A percentile compares a stretch with the other conserved stretches of the same genome.
phyloP scores from a whole-genome alignment of 2,888 invertebrate genomes.

The Dasypogon diadema region DNA sequence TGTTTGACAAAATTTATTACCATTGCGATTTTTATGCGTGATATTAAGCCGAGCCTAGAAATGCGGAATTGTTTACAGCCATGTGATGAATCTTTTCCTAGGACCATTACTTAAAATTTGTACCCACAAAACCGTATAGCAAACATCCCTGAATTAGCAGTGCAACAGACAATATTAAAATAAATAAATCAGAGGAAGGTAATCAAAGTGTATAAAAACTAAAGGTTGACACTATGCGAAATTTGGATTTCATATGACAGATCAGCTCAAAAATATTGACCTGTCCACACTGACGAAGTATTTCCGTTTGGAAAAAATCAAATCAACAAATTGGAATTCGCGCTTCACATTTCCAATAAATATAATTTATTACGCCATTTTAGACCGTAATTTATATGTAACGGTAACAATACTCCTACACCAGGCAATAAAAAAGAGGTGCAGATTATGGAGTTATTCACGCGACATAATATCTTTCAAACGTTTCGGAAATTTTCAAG shows the following conservation, averaged over 20 bases:
- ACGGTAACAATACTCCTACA: neutral
- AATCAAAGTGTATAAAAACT: neutral
- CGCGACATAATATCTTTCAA: neutral
- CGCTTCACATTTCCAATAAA: neutral
- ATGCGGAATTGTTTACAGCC: no score
- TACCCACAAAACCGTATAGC: neutral
- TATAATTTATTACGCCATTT: neutral
- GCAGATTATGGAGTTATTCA: neutral
- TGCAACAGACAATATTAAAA: neutral
- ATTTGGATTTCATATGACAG: neutral
- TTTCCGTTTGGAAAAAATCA: neutral
- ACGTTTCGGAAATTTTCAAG: neutral
- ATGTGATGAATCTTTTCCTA: no score
- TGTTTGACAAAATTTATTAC: no score
- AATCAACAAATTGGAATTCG: neutral
- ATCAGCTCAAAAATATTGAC: neutral
- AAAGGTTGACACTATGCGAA: neutral
- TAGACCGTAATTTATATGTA: slow-evolving; percentile 7
- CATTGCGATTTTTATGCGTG: no score
- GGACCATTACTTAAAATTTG: no score
- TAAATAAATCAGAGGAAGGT: neutral
- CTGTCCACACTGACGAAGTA: neutral
- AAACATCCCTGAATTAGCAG: neutral
- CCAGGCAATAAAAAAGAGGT: neutral
- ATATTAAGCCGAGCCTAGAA: no score